Evolutionary conservation across 2,797 vertebrate species (phyloP), one percentile per base, ranked within the genome.

Genomic region (Phalanger gymnotis): DNA sequence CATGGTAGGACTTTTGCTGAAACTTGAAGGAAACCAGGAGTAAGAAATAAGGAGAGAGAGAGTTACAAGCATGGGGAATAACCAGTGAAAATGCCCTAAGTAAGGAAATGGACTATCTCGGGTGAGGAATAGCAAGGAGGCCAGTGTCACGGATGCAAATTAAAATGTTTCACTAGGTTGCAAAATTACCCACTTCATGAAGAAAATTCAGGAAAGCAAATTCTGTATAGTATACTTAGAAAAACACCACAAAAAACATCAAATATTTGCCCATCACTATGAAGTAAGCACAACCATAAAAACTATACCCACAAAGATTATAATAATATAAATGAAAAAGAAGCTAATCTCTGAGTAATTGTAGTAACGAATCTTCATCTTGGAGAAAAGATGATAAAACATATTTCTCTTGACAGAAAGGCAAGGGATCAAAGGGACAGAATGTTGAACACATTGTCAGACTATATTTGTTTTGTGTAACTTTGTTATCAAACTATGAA

Each of bases 171-270:
- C 66, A 61, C 54, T 27, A 53, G 92, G 58, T 96, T 97, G 96
- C 91, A 96, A 95, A 94, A 96, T 98, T 98, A 96, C 96, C 97
- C 96, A 98, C 97, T 97, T 97, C 87, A 14, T 93, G 94, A 97
- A 95, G 57, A 95, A 97, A 97, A 97, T 97, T 97, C 95, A 98
- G 97, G 97, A 98, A 97, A 98, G 95, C 95, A 97, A 97, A 97
- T 95, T 97, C 98, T 96, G 97, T 96, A 97, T 98, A 96, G 93
- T 93, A 96, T 90, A 61, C 4, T 95, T 94, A 96, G 97, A 94
- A 96, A 97, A 97, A 96, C 92, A 92, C 91, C 93, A 91, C 96
- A 61, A 57, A 57, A 57, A 28, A 10, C 6, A 61, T 61, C 58
- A 73, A 73, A 73, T 73, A 73, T 34, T 66, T 66, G 58, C 58